phyloP scores from a whole-genome alignment of 2,797 vertebrate genomes.

The Bryconaethiops microstoma region DNA sequence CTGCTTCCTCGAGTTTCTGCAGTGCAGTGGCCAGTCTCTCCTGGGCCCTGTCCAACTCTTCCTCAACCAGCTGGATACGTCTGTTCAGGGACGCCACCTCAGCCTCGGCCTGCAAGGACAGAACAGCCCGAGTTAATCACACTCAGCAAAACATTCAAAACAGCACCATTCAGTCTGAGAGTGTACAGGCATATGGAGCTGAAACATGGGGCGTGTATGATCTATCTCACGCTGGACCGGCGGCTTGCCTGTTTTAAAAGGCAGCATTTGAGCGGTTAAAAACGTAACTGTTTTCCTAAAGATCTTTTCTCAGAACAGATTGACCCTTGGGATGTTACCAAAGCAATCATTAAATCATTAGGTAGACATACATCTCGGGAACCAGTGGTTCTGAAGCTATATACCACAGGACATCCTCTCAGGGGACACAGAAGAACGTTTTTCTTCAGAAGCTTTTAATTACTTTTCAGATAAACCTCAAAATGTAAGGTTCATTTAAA shows the following conservation, averaged over 20 bases:
- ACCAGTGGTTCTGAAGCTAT: neutral
- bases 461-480: conserved; percentile 16
- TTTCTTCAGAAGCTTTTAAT: conserved; percentile 5
- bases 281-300: conserved; percentile 1
- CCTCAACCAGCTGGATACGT: conserved; percentile 96
- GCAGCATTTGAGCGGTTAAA: neutral
- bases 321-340: conserved; percentile 19
- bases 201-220: neutral
- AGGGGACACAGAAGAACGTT: conserved; percentile 8
- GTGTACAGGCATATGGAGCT: neutral
- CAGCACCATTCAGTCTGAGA: neutral
- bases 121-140: neutral
- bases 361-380: conserved; percentile 26
- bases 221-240: neutral
- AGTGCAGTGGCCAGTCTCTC: conserved; percentile 93
- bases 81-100: conserved; percentile 96
- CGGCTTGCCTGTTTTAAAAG: neutral
- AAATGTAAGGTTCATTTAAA: conserved; percentile 36
- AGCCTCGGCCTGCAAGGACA: conserved; percentile 84
- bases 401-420: conserved; percentile 30
- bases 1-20: conserved; percentile 95
- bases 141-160: neutral
- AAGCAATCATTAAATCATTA: conserved; percentile 35
- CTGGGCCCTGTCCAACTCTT: conserved; percentile 94
- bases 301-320: neutral